Evolutionary conservation across 2,113 vertebrate species (phyloP).

Genomic region (Vulpes lagopus): DNA sequence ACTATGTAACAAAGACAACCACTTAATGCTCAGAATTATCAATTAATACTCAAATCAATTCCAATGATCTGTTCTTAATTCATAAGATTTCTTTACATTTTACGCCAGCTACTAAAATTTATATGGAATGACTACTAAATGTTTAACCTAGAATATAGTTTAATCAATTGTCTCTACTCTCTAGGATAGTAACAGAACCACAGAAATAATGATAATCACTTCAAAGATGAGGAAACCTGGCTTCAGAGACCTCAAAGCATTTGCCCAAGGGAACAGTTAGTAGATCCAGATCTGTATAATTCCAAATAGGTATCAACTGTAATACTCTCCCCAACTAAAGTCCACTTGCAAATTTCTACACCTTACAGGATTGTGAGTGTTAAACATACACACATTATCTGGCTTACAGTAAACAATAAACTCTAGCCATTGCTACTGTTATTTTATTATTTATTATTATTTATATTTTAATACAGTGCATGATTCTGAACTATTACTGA

Average conservation of each 20-base stretch:
- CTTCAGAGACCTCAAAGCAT: neutral
- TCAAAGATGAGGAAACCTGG: neutral
- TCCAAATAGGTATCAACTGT: neutral
- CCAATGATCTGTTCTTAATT: neutral
- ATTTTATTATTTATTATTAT: neutral
- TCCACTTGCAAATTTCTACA: slow-evolving; percentile 28
- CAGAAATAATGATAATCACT: neutral
- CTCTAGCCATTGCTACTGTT: neutral
- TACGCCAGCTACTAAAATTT: slow-evolving; percentile 1
- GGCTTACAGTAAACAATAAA: neutral
- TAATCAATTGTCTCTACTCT: neutral
- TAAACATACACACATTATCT: neutral
- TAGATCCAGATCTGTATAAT: neutral
- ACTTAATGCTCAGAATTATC: slow-evolving; percentile 41
- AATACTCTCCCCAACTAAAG: neutral
- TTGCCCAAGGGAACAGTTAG: neutral
- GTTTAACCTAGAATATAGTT: neutral
- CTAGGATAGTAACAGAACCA: neutral
- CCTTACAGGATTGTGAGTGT: neutral
- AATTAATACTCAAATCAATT: neutral
- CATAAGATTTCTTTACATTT: neutral
- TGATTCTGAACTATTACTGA: neutral
- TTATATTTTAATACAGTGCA: neutral
- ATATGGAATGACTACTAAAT: neutral
- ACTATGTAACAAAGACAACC: neutral